Base-by-base conservation (phyloP, 1,140 invertebrate genomes). In the Uloborus diversus region DNA sequence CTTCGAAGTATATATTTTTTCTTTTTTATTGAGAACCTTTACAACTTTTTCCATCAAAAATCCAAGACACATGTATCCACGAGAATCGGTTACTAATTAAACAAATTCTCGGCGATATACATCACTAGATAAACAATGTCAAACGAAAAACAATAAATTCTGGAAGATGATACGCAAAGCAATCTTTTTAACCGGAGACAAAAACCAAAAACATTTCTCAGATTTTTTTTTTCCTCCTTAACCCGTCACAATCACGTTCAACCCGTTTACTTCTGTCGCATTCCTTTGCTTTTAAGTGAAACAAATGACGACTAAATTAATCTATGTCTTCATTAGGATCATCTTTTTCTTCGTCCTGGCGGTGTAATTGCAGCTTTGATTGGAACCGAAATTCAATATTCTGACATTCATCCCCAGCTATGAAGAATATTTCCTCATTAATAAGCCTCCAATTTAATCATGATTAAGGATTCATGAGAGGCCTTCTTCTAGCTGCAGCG, bases 401-500 rank as follows among this genome's bases (percentile, higher is more conserved):
- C 62, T 78, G 73, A 78, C 73, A 73, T 61, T 73, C 61, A 73
- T 73, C 56, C 69, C n/a, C n/a, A n/a, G 61, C 42, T 27, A 56
- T 78, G 73, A 78, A 66, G 73, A 65, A 78, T 78, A 78, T 78
- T 78, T 78, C 37, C 73, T 78, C 73, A 78, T 78, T 78, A 78
- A 78, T 78, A 78, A 78, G 62, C 13, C 62, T 53, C 47, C 49
- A n/a, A n/a, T 56, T 78, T 78, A 64, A 78, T 78, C 73, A 78
- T 61, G 73, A 78, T 78, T 78, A 78, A 66, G 73, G 30, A 37
- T 75, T 75, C 56, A 28, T 42, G n/a, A 27, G 13, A 23, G 51
- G 13, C 28, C 32, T 25, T 30, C 35, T 20, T 28, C 37, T 30
- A 51, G 61, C 47, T 37, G 25, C 61, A 47, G 37, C 56, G 57